Base-by-base conservation (phyloP, 2,888 invertebrate genomes). In the Sarcophaga rosellei region DNA sequence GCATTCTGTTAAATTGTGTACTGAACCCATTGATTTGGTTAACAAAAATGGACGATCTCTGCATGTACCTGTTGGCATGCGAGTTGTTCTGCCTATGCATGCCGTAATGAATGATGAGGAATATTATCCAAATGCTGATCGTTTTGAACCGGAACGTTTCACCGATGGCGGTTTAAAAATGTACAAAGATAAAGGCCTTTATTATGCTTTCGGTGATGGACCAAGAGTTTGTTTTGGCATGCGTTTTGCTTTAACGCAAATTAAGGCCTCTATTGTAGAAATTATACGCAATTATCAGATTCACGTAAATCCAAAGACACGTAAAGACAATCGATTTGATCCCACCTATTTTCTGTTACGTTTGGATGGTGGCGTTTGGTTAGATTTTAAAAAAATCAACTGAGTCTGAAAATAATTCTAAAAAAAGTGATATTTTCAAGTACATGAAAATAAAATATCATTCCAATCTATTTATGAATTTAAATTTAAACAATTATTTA, bases 211-310 rank as follows among this genome's bases (percentile, higher is more conserved):
- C 65, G 83, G 88, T 0, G 86, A 88, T 82, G 88, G 88, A 23
- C 88, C 88, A 1, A 75, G 88, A 57, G 65, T 82, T 11, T 88
- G 88, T 44, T 74, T 87, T 1, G 88, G 93, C 59, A 92, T 91
- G 91, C 91, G 90, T 20, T 94, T 93, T 88, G 93, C 92, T 4
- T 3, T 91, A 21, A 86, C 89, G 0, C 93, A 93, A 89, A 88
- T 91, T 0, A 93, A 93, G 88, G 90, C 91, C 1, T 92, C 91
- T 2, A 21, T 92, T 0, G 91, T 90, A n/a, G 91, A 91, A 78
- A 84, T 93, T 61, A 21, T 93, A 0, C 88, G 87, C 35, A 92
- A 92, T 62, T 94, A 92, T 77, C 89, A 91, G 70, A 82, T 94
- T 4, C 89, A 83, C 35, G 89, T 91, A 4, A 92, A 92, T 89